Conservation (phyloP, 2,113 vertebrate genomes). For the Ceyx cyanopectus region DNA sequence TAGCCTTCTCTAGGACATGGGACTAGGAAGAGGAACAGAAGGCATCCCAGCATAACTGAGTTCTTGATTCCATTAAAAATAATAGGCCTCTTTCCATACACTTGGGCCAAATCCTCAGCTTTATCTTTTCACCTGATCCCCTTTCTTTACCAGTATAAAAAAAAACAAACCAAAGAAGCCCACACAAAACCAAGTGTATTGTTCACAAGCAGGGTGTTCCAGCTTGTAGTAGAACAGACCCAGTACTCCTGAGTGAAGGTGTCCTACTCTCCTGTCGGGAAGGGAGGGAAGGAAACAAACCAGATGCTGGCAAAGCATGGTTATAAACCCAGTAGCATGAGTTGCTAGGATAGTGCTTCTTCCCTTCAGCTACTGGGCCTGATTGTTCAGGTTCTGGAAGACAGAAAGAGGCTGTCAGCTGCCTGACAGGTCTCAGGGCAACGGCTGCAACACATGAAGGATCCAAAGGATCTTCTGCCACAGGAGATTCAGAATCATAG, state of each 20-base stretch:
- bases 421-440: background rate
- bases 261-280: background rate
- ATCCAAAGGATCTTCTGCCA: background rate
- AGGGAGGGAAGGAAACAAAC: background rate
- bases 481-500: background rate
- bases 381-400: background rate
- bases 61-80: background rate
- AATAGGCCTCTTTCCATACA: background rate
- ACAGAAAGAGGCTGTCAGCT: background rate
- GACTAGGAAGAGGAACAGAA: background rate
- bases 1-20: background rate
- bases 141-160: background rate
- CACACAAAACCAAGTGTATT: background rate
- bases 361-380: background rate
- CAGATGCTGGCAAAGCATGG: background rate
- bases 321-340: background rate
- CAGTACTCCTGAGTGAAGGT: background rate
- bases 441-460: background rate
- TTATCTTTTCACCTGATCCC: background rate
- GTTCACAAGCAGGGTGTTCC: background rate
- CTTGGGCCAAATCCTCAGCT: background rate
- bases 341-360: background rate
- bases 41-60: background rate
- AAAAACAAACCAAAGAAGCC: too few relatives aligned
- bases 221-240: background rate